These are phyloP conservation scores for Sphaerophoria rueppellii DNA, from an alignment of 2,888 invertebrate species.

Conservation along the genomic window DNA sequence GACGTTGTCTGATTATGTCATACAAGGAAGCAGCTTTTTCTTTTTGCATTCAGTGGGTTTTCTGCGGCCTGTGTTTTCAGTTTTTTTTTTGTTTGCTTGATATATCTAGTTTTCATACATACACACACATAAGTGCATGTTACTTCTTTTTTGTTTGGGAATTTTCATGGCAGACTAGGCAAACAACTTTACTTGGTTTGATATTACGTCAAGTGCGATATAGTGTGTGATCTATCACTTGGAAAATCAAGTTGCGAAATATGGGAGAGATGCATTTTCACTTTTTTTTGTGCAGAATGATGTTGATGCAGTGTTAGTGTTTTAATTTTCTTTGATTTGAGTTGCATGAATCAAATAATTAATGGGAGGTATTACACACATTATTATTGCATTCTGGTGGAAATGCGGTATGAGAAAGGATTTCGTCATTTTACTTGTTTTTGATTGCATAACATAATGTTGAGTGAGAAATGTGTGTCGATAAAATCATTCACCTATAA, in stretches of 20 bases:
- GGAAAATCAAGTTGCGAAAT: conserved; percentile 59
- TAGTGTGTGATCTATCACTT: conserved; percentile 65
- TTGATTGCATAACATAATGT: conserved; percentile 36
- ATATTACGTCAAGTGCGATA: conserved; percentile 60
- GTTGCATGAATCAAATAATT: conserved; percentile 34
- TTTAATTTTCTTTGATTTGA: conserved; percentile 16
- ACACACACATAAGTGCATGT: not conserved
- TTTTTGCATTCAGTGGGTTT: conserved; percentile 67
- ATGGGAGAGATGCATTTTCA: conserved; percentile 56
- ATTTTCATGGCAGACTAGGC: conserved; percentile 51
- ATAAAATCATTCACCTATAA: conserved; percentile 16
- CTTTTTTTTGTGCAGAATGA: conserved; percentile 34
- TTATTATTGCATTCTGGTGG: conserved; percentile 50
- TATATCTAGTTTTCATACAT: not conserved
- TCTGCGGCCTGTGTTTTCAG: conserved; percentile 47
- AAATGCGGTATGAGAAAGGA: conserved; percentile 51
- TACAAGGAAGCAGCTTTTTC: conserved; percentile 77
- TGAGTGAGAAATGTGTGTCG: conserved; percentile 29
- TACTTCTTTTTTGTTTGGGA: conserved; percentile 40
- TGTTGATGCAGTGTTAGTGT: conserved; percentile 23
- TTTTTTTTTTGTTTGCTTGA: conserved; percentile 20
- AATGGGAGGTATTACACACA: conserved; percentile 61
- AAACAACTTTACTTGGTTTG: conserved; percentile 31
- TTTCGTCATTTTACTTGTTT: conserved; percentile 49
- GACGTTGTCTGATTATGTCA: conserved; percentile 77